phyloP scores from a whole-genome alignment of 2,113 vertebrate species.

The Nothoprocta pentlandii region DNA sequence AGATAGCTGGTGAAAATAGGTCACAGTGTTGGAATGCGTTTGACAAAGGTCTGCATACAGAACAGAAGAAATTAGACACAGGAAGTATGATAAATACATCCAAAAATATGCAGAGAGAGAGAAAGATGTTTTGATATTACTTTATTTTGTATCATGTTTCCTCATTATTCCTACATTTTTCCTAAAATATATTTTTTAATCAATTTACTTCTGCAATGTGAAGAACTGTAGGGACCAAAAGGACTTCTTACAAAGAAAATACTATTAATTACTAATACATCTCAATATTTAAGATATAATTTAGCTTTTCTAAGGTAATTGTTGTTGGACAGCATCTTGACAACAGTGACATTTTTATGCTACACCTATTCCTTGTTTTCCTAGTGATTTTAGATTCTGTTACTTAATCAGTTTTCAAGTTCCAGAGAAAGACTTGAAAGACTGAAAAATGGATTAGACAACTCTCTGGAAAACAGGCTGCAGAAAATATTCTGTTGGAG shows the following conservation, averaged over 20 bases:
- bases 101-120: neutral
- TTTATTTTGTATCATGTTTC: neutral
- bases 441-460: neutral
- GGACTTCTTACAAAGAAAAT: neutral
- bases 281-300: neutral
- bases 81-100: neutral
- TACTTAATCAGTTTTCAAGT: neutral
- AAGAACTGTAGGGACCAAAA: neutral
- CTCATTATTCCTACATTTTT: neutral
- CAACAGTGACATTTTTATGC: slow-evolving; percentile 8
- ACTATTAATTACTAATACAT: neutral
- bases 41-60: neutral
- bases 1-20: neutral
- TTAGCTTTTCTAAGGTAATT: neutral
- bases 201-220: neutral
- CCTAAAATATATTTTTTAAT: neutral
- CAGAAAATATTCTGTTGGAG: neutral
- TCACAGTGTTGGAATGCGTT: neutral
- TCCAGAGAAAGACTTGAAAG: neutral
- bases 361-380: neutral
- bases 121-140: neutral
- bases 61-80: neutral
- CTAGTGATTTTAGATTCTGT: neutral
- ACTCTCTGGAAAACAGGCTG: neutral
- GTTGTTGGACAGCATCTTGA: neutral